Base-by-base conservation (phyloP, 2,113 vertebrate genomes). In the Megalops atlanticus region DNA sequence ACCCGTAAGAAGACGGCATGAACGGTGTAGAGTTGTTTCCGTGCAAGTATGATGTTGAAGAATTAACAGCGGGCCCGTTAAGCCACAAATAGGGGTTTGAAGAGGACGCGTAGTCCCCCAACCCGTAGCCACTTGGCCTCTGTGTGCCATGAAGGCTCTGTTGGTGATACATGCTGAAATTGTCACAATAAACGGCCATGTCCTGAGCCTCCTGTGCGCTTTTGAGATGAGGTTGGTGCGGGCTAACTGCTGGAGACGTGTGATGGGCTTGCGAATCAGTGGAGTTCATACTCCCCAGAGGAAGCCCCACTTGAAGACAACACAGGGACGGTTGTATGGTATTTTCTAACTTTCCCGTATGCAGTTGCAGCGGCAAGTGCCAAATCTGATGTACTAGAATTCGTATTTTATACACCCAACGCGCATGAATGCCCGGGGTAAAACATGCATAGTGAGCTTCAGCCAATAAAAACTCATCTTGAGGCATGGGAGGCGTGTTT, bases 181-280 rank as follows among this genome's bases (percentile, higher is more conserved):
- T 95, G 84, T 98, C 96, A 89, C 96, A 97, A 84, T 97, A 97
- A 1, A 95, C 95, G 0, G 96, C 93, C 97, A 97, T 97, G 84
- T 96, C 96, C 81, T 94, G 74, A 81, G 91, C 89, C 86, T 96
- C 92, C 85, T 93, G 95, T 12, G 92, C 91, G 84, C 91, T 92
- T 88, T 95, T 95, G 49, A 92, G 85, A 76, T 90, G 83, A 38
- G 87, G 85, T 83, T 92, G 91, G 85, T 92, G 89, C 86, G 94
- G 88, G 90, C 85, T 91, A 82, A 87, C 89, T 85, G 90, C 87
- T 38, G 90, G 91, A 86, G 91, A 90, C 89, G 91, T 89, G 85
- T 93, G 92, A 77, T 91, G 92, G 86, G 92, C 83, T 89, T 94
- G 94, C 80, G 94, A 92, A 76, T 94, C 93, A 86, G 92, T 86